Conservation (phyloP, 2,888 invertebrate species). For the Oxycera nigricornis region DNA sequence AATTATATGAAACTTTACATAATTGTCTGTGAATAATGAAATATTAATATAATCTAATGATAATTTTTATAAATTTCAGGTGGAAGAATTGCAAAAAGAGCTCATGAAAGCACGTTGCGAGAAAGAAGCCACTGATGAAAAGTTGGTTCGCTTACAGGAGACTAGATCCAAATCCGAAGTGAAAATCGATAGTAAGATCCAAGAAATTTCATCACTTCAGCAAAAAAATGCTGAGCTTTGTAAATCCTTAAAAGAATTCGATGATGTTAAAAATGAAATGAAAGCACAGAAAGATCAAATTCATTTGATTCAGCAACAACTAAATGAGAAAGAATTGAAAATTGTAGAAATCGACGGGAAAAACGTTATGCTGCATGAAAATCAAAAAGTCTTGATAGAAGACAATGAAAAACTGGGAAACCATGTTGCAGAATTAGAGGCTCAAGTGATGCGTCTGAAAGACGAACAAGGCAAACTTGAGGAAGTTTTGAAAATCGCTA, state of each 20-base stretch:
- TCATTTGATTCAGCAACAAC: neutral
- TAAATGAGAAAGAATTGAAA: neutral
- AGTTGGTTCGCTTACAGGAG: neutral
- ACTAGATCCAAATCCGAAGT: neutral
- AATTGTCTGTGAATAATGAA: neutral
- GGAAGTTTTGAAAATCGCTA: neutral
- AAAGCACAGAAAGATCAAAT: conserved; percentile 11
- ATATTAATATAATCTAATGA: neutral
- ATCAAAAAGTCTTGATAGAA: neutral
- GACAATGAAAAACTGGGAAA: neutral
- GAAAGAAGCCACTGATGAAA: conserved; percentile 15
- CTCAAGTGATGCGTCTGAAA: neutral
- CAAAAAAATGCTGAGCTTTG: neutral
- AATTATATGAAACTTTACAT: neutral
- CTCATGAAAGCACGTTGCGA: neutral
- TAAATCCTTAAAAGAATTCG: conserved; percentile 9
- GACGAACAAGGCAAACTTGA: neutral
- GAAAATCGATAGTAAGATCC: neutral
- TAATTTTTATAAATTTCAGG: neutral
- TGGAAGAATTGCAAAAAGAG: neutral
- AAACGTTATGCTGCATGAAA: neutral
- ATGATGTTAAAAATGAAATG: neutral
- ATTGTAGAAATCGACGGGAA: neutral
- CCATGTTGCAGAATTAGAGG: neutral
- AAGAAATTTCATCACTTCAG: neutral